Base-by-base conservation (phyloP, 1,140 invertebrate species). In the Melanaphis sacchari region DNA sequence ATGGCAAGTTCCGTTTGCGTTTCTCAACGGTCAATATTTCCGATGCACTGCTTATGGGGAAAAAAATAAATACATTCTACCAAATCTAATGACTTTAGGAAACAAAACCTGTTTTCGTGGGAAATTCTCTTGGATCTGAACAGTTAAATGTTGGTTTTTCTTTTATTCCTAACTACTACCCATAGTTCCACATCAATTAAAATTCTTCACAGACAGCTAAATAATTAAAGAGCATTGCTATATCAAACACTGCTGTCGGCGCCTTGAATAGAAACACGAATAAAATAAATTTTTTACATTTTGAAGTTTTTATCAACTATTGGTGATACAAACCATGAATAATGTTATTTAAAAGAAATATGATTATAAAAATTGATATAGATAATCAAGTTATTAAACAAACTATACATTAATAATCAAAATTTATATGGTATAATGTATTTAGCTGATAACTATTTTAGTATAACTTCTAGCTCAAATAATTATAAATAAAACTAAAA, bases 51-150 rank as follows among this genome's bases (percentile, higher is more conserved):
- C n/a, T 52, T 36, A 52, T 9, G n/a, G 31, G 31, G 1, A 38
- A 52, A 89, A 38, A 40, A 38, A 52, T 54, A 38, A 40, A 54
- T 40, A 90, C 54, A 40, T 54, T 38, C 18, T 2, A 90, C 11
- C 11, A 2, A 90, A 90, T 52, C 40, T 90, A 90, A 90, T 54
- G 54, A 90, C 38, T 66, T 41, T 2, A 66, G 89, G 54, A 90
- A 90, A 90, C 54, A 90, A 90, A 90, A 90, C 89, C 2, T 1
- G 89, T 90, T 90, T 90, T 6, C 89, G 41, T 91, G 90, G 26
- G 66, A 91, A 91, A 41, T 91, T 40, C 26, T 18, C 59, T 91
- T 46, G 90, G 41, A 91, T 38, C 2, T 46, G n/a, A 82, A 90
- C 89, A 38, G 90, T 31, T 43, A 91, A 91, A 91, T 91, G 59